Base-by-base conservation (phyloP, 2,113 vertebrate species). In the Anarhynchus alexandrinus region DNA sequence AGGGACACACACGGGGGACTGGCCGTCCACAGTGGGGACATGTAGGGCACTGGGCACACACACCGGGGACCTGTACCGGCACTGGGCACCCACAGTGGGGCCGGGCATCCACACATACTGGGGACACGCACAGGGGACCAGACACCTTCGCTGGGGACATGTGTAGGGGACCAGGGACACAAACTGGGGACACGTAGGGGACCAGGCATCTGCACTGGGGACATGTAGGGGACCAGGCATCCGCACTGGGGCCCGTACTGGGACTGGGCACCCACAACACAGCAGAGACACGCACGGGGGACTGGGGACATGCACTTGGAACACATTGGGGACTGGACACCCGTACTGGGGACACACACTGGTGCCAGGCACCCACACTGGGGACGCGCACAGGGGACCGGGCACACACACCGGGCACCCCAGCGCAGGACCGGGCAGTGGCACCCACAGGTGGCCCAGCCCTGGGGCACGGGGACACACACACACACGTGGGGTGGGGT, bases 341-440 rank as follows among this genome's bases (percentile, higher is more conserved):
- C 29, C 7, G 1, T 27, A 42, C 40, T 6, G 2, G 36, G 47
- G 16, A 23, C 49, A 51, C 49, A 23, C 49, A 51, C 49, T 23
- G 22, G 49, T 51, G 49, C 22, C 22, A 23, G 49, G 49, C 22
- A 51, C 49, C 49, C 23, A 11, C 47, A 49, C 17, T 36, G 40
- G 73, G 55, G 34, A 36, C 18, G 9, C 3, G 8, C 26, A 2
- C 11, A 54, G 47, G 22, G 40, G 32, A 71, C 26, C 6, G 10
- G 65, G 49, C 47, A 51, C 49, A 11, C 49, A 51, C 22, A 51
- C 25, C 12, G 25, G 40, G 40, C 40, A 42, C 40, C 34, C 57
- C 57, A 19, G 40, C 0, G 2, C 23, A 12, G 76, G 86, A 25
- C 12, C 0, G 0, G n/a, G 30, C 42, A 16, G 51, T 6, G 36